Evolutionary conservation across 2,113 vertebrate species (phyloP), one percentile per base, ranked within the genome.

Genomic region (Prunella fulvescens): DNA sequence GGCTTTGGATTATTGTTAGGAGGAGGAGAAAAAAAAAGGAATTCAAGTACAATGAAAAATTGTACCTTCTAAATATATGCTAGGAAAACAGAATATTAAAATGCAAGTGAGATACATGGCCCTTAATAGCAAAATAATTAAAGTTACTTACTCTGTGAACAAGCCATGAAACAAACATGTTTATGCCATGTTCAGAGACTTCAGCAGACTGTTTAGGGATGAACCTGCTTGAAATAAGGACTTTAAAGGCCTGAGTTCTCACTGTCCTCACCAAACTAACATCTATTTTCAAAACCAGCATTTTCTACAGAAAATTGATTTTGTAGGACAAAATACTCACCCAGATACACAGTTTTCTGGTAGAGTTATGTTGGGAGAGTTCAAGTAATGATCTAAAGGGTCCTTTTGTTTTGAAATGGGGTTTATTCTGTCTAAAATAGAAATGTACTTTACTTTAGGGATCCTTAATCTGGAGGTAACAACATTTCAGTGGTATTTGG

Each of bases 11-110:
- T 88, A 39, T 26, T 73, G 5, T 26, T 39, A 15, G 31, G 24
- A 4, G 7, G 22, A 19, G 24, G 0, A 0, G 0, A 5, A 5
- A 3, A 6, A 16, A n/a, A 28, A 4, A 9, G 11, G 79, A 90
- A 66, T 25, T 5, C 10, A 70, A 35, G 6, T 8, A 48, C 5
- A 8, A 40, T 31, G 19, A 48, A 91, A 86, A 70, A 48, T 8
- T 25, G 10, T 51, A 23, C 3, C 9, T 72, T 64, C 33, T 79
- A 78, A 71, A 66, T 23, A 8, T 19, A 23, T 10, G 3, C 5
- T 64, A 37, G 23, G 31, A 77, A 90, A 93, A 47, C 3, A 45
- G 33, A 76, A 48, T 8, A 65, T 45, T 72, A 37, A 86, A 77
- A 70, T 48, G 7, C 28, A 79, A 47, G 16, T 72, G 57, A 77